Evolutionary conservation across 2,797 vertebrate genomes (phyloP).

Genomic region (Natrix natrix): DNA sequence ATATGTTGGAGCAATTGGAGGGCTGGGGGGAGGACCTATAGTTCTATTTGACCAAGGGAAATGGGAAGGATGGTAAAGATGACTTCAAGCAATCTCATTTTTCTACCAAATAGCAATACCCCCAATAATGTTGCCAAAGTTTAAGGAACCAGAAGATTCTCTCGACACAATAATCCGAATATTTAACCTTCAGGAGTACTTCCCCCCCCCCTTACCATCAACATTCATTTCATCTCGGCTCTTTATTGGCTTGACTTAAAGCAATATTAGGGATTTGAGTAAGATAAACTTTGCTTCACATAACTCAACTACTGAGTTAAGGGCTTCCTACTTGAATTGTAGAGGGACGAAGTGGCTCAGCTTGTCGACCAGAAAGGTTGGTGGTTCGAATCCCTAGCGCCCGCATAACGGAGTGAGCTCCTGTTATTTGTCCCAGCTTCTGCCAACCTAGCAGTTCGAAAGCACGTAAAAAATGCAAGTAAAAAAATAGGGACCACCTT

Average conservation of each 20-base stretch:
- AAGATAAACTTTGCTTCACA: neutral
- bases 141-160: neutral
- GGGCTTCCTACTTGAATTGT: neutral
- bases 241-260: neutral
- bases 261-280: neutral
- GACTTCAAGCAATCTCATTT: neutral
- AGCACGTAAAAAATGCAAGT: too few species aligned
- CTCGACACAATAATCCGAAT: neutral
- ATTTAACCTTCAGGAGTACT: neutral
- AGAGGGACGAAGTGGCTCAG: too few species aligned
- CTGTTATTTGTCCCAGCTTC: too few species aligned
- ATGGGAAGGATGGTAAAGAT: neutral
- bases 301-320: neutral
- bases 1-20: neutral
- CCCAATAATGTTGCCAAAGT: neutral
- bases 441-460: too few species aligned
- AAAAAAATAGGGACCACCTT: too few species aligned
- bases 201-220: neutral
- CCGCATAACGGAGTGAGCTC: too few species aligned
- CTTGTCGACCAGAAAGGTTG: too few species aligned
- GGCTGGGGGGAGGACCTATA: neutral
- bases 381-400: too few species aligned
- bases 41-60: neutral
- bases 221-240: neutral
- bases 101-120: neutral